A percentile compares a stretch with the other conserved stretches of the same genome.
Evolutionary conservation across 2,113 vertebrate species (phyloP).

Genomic region (Gallinago undulata): DNA sequence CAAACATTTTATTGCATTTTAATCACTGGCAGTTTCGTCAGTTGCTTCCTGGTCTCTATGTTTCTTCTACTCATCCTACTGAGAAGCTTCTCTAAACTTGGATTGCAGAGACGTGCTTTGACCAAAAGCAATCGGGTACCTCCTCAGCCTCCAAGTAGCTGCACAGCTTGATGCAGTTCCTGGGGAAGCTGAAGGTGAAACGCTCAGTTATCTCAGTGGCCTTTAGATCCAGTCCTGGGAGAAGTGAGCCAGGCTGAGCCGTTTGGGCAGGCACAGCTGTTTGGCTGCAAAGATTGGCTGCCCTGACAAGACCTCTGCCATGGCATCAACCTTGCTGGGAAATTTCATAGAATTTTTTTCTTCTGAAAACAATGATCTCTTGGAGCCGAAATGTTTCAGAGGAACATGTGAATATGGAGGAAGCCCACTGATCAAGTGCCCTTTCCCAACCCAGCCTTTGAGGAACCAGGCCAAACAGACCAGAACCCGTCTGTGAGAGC

Average conservation of each 20-base stretch:
- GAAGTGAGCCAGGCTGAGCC: background rate
- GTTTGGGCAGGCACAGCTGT: background rate
- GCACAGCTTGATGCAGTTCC: background rate
- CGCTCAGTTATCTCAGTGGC: background rate
- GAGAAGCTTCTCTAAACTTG: background rate
- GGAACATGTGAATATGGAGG: background rate
- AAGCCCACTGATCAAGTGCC: background rate
- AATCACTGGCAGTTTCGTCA: slow-evolving; percentile 24
- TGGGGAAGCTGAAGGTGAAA: background rate
- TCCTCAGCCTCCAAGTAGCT: background rate
- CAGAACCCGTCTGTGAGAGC: background rate
- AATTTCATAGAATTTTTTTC: background rate
- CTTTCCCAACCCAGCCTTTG: fast-evolving
- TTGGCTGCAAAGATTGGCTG: background rate
- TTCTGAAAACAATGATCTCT: background rate
- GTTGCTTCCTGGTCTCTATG: slow-evolving; percentile 24
- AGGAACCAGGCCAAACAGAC: background rate
- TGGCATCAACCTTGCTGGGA: background rate
- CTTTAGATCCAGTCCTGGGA: background rate
- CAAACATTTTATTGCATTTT: slow-evolving; percentile 48
- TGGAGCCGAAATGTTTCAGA: background rate
- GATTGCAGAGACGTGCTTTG: background rate
- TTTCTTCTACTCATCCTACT: background rate
- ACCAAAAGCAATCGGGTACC: background rate
- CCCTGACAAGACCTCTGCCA: background rate